phyloP scores from a whole-genome alignment of 2,113 vertebrate genomes.

The Marmota flaviventris region DNA sequence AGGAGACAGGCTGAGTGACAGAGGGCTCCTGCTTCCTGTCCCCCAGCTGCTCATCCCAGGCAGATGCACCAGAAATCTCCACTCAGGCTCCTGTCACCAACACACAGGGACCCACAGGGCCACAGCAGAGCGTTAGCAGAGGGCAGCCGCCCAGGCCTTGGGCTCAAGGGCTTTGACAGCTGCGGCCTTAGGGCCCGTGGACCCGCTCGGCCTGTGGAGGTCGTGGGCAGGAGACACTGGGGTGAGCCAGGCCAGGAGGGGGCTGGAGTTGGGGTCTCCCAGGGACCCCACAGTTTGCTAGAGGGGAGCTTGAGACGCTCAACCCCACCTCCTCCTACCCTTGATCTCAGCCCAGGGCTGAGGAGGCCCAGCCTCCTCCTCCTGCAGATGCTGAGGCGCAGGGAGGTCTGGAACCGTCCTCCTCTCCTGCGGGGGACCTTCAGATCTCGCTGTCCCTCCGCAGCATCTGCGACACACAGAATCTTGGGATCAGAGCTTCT shows the following conservation, averaged over 20 bases:
- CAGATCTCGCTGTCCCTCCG: neutral
- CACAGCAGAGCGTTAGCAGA: fast-evolving
- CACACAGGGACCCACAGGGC: slow-evolving; percentile 35
- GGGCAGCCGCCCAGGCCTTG: slow-evolving; percentile 33
- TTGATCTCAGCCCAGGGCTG: too few relatives aligned
- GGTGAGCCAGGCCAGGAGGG: neutral
- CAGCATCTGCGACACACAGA: neutral
- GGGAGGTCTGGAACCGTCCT: neutral
- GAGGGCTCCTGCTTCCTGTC: neutral
- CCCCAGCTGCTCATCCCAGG: neutral
- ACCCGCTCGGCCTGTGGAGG: slow-evolving; percentile 71
- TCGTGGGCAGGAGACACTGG: too few relatives aligned
- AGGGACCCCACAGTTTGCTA: neutral
- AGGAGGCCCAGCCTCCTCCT: neutral
- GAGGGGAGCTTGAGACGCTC: neutral
- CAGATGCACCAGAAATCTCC: fast-evolving
- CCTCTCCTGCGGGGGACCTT: neutral
- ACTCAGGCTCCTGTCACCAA: fast-evolving
- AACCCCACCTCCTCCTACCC: neutral
- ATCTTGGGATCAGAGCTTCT: neutral
- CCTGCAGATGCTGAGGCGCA: neutral
- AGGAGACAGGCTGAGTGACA: too few relatives aligned
- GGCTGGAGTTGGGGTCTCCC: neutral
- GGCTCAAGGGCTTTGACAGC: slow-evolving; percentile 58
- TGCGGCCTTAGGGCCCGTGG: slow-evolving; percentile 70